Percentiles rank a stretch among this genome's conserved stretches.
phyloP scores from a whole-genome alignment of 2,888 invertebrate species.

The Dione juno region DNA sequence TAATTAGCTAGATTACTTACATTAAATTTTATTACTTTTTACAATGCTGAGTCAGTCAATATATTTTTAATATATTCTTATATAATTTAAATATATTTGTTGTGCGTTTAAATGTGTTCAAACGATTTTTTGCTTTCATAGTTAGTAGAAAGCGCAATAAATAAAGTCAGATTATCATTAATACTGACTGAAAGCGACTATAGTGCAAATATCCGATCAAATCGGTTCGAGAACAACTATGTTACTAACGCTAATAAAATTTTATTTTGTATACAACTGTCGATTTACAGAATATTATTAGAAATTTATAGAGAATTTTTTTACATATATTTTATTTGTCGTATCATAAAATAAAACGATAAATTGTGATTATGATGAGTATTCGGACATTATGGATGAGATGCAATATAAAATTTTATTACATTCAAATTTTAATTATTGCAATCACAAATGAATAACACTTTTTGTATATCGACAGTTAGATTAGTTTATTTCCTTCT shows the following conservation, averaged over 20 bases:
- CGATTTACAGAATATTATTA: slow-evolving; percentile 34
- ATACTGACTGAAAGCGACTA: slow-evolving; percentile 39
- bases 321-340: not conserved
- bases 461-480: slow-evolving; percentile 32
- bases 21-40: slow-evolving; percentile 1
- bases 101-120: slow-evolving; percentile 42
- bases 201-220: slow-evolving; percentile 57
- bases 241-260: slow-evolving; percentile 18
- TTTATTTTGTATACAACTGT: slow-evolving; percentile 20
- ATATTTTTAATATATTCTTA: not conserved
- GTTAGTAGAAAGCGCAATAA: slow-evolving; percentile 48
- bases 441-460: not conserved
- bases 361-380: no score
- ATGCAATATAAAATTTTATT: no score
- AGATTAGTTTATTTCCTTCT: slow-evolving; percentile 45
- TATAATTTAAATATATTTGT: slow-evolving; percentile 4
- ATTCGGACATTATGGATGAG: no score
- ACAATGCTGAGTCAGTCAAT: not conserved
- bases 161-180: slow-evolving; percentile 34
- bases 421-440: no score
- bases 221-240: slow-evolving; percentile 52
- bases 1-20: not conserved
- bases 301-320: slow-evolving; percentile 19
- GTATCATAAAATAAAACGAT: no score
- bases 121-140: slow-evolving; percentile 46